phyloP scores from a whole-genome alignment of 2,797 vertebrate species.

The Crenichthys baileyi region DNA sequence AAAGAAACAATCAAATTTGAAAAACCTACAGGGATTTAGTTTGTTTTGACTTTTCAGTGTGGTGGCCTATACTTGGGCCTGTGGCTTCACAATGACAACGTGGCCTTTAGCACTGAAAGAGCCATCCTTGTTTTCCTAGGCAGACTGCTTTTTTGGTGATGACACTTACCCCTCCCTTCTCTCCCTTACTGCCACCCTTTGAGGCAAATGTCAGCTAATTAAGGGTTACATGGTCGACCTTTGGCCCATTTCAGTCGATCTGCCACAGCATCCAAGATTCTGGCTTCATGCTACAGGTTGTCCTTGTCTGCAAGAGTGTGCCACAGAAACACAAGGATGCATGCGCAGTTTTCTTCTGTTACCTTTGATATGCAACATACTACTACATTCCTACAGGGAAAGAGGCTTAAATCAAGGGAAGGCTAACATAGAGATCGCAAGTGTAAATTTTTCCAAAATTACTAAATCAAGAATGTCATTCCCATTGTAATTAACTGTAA shows the following conservation, averaged over 20 bases:
- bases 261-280: slow-evolving; percentile 12
- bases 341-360: slow-evolving; percentile 17
- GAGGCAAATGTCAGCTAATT: slow-evolving; percentile 83
- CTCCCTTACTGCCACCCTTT: slow-evolving; percentile 49
- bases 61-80: slow-evolving; percentile 13
- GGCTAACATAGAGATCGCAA: slow-evolving; percentile 3
- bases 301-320: slow-evolving; percentile 3
- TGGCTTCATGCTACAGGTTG: slow-evolving; percentile 47
- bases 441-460: neutral
- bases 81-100: slow-evolving; percentile 44
- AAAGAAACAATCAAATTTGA: neutral
- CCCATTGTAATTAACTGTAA: slow-evolving; percentile 13
- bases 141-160: slow-evolving; percentile 27
- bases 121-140: slow-evolving; percentile 32
- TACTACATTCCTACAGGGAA: slow-evolving; percentile 36
- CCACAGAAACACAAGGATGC: slow-evolving; percentile 8
- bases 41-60: slow-evolving; percentile 41
- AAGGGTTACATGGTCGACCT: slow-evolving; percentile 75
- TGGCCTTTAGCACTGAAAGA: slow-evolving; percentile 58
- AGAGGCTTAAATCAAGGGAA: slow-evolving; percentile 50
- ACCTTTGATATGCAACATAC: slow-evolving; percentile 60
- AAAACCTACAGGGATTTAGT: neutral
- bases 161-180: slow-evolving; percentile 24
- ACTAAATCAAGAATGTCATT: neutral
- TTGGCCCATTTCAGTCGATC: slow-evolving; percentile 46